phyloP scores from a whole-genome alignment of 2,888 invertebrate genomes.

The Eupithecia abbreviata region DNA sequence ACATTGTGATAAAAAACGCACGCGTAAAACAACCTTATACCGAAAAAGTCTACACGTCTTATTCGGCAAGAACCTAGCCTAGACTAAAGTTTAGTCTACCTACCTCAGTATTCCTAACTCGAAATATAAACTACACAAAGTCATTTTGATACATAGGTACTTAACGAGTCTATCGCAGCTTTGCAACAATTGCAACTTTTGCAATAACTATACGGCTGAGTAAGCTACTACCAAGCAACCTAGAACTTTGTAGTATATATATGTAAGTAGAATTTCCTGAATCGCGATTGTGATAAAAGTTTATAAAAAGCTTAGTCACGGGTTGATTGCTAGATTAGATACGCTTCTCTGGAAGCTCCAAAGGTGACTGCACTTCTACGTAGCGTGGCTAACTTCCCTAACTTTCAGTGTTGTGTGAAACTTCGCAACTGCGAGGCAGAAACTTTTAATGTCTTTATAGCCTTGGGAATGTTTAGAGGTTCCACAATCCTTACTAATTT shows the following conservation, averaged over 20 bases:
- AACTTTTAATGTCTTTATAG: constrained; percentile 60
- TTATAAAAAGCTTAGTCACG: constrained; percentile 13
- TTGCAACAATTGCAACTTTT: constrained; percentile 27
- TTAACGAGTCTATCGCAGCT: constrained; percentile 38
- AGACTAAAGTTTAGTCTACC: constrained; percentile 27
- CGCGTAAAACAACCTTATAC: constrained; percentile 11
- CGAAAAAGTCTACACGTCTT: constrained; percentile 44
- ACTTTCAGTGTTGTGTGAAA: constrained; percentile 60
- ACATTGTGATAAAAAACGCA: constrained; percentile 24
- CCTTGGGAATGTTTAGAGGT: constrained; percentile 48
- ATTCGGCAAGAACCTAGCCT: constrained; percentile 46
- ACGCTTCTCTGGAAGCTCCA: constrained; percentile 40
- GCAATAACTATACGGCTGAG: constrained; percentile 30
- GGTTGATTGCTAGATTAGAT: constrained; percentile 32
- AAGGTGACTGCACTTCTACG: constrained; percentile 77
- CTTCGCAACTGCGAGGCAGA: constrained; percentile 61
- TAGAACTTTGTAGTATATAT: constrained; percentile 9
- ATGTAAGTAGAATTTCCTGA: constrained; percentile 21
- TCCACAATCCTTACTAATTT: background rate
- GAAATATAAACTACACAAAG: constrained; percentile 25
- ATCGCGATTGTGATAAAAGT: constrained; percentile 20
- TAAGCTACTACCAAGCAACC: constrained; percentile 11
- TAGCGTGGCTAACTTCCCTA: constrained; percentile 52
- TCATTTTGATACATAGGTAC: constrained; percentile 37
- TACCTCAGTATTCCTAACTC: constrained; percentile 29